A percentile compares a stretch with the other conserved stretches of the same genome.
phyloP scores from a whole-genome alignment of 2,797 vertebrate species.

The Melopsittacus undulatus region DNA sequence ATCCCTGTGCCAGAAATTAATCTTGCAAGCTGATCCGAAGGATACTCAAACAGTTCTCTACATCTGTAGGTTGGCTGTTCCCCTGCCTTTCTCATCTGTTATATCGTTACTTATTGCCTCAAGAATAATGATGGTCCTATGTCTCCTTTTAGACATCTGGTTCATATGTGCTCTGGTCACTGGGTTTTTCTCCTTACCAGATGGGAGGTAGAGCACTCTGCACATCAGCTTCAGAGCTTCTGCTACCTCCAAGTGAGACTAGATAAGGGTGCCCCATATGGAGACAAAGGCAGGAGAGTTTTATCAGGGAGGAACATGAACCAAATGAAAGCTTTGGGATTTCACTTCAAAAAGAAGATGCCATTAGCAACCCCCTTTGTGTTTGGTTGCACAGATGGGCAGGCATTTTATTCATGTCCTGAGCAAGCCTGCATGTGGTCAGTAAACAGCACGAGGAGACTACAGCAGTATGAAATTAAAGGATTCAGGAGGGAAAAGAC shows the following conservation, averaged over 20 bases:
- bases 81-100: background rate
- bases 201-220: background rate
- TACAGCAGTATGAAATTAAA: background rate
- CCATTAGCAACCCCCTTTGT: conserved; percentile 53
- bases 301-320: conserved; percentile 66
- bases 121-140: background rate
- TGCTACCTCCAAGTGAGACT: conserved; percentile 33
- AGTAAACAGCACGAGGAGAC: background rate
- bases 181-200: conserved; percentile 4
- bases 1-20: background rate
- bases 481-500: background rate
- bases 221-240: conserved; percentile 24
- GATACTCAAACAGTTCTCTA: background rate
- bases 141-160: background rate
- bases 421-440: background rate
- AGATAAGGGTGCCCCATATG: conserved; percentile 57
- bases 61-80: background rate
- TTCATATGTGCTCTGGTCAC: background rate
- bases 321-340: conserved; percentile 50
- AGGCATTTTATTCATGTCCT: conserved; percentile 32
- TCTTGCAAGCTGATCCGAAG: background rate
- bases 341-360: conserved; percentile 61
- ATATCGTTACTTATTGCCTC: background rate
- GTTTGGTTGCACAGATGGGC: conserved; percentile 29
- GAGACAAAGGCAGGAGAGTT: conserved; percentile 29